phyloP scores from a whole-genome alignment of 1,140 invertebrate genomes.

The Drosophila kanapiae region DNA sequence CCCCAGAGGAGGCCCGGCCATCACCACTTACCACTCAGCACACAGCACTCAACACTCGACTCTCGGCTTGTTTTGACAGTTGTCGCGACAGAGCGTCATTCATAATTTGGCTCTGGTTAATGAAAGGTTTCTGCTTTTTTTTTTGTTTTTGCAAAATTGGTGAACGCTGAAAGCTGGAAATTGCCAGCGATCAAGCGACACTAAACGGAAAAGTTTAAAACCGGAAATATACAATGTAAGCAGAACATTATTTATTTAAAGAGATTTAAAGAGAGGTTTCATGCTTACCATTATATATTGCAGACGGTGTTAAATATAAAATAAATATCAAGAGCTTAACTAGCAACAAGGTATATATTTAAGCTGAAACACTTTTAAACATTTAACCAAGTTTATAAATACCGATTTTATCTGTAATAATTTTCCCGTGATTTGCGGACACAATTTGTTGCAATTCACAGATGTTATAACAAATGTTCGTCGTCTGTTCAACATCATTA shows the following conservation, averaged over 20 bases:
- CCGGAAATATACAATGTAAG: background rate
- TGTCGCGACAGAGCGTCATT: constrained; percentile 57
- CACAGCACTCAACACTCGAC: constrained; percentile 9
- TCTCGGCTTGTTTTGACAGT: constrained; percentile 59
- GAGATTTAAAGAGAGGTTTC: background rate
- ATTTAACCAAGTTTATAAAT: background rate
- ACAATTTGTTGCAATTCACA: constrained; percentile 21
- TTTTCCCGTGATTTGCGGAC: constrained; percentile 10
- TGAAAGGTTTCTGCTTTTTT: constrained; percentile 45
- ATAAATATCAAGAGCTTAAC: background rate
- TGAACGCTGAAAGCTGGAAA: constrained; percentile 7
- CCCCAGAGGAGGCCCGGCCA: constrained; percentile 11
- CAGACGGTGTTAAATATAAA: background rate
- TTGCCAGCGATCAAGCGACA: constrained; percentile 20
- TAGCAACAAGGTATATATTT: background rate
- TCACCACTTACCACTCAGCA: constrained; percentile 9
- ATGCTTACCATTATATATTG: background rate
- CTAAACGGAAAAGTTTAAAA: constrained; percentile 6
- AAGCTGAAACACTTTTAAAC: background rate
- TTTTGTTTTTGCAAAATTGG: constrained; percentile 22
- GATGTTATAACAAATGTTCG: constrained; percentile 66
- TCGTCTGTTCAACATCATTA: constrained; percentile 59
- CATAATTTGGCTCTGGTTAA: constrained; percentile 70
- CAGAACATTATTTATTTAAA: background rate
- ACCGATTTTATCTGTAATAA: background rate